Conservation (phyloP, 2,113 vertebrate species). For the Cephalopterus ornatus region DNA sequence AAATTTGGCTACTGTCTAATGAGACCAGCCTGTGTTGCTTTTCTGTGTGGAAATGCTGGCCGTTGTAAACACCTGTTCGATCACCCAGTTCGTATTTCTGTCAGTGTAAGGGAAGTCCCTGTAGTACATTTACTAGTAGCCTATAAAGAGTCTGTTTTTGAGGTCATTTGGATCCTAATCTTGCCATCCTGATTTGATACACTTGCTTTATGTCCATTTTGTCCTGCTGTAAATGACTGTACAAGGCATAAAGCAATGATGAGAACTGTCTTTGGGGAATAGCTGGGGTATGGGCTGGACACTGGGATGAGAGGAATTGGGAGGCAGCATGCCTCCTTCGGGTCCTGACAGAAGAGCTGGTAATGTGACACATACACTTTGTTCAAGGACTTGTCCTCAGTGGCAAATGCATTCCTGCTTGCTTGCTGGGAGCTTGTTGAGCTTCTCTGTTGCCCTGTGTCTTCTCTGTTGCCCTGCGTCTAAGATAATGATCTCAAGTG, state of each 20-base stretch:
- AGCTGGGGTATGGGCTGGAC: background rate
- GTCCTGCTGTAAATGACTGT: background rate
- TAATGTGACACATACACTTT: background rate
- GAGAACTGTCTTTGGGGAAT: background rate
- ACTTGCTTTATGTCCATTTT: background rate
- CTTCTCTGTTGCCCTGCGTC: background rate
- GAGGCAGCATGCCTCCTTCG: background rate
- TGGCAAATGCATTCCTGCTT: background rate
- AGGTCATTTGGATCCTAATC: background rate
- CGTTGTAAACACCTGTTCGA: background rate
- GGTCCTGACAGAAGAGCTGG: background rate
- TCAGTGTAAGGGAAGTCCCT: background rate
- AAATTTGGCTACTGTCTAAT: slow-evolving; percentile 23
- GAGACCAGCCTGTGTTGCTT: background rate
- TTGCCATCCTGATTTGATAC: background rate
- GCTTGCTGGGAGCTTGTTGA: background rate
- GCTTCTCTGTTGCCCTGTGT: background rate
- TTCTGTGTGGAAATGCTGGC: background rate
- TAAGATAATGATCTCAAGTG: background rate
- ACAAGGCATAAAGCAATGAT: background rate
- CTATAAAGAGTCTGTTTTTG: background rate
- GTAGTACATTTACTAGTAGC: background rate
- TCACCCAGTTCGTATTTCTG: background rate
- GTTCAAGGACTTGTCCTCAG: background rate
- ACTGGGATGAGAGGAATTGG: background rate